A percentile compares a stretch with the other conserved stretches of the same genome.
phyloP scores from a whole-genome alignment of 1,140 invertebrate species.

The Coelopa frigida region DNA sequence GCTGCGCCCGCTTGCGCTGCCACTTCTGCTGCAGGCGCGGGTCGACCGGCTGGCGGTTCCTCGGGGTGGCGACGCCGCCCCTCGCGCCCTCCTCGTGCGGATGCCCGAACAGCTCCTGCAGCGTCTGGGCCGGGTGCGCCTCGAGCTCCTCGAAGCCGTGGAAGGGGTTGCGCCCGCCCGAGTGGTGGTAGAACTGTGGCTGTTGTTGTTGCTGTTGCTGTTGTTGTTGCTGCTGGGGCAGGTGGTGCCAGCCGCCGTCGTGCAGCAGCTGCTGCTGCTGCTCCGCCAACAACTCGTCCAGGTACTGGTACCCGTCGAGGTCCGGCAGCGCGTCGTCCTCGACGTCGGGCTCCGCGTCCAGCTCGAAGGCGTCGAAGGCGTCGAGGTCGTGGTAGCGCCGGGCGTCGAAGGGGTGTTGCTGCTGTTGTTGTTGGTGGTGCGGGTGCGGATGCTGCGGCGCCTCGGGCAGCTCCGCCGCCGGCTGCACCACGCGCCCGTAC shows the following conservation, averaged over 20 bases:
- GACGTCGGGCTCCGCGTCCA: constrained; percentile 21
- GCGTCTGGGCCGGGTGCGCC: constrained; percentile 19
- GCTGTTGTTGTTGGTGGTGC: too few relatives aligned
- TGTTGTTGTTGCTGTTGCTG: constrained; percentile 8
- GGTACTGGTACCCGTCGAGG: constrained; percentile 37
- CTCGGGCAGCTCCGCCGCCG: constrained; percentile 24
- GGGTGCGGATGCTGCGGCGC: constrained; percentile 3
- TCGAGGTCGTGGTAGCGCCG: constrained; percentile 33
- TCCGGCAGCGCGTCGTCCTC: constrained; percentile 34
- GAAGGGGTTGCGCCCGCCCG: too few relatives aligned
- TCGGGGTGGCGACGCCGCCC: constrained; percentile 11
- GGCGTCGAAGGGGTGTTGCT: constrained; percentile 14
- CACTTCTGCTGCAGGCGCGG: constrained; percentile 36
- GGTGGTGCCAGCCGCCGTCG: constrained; percentile 18
- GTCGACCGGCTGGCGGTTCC: constrained; percentile 8
- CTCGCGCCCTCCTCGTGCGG: neutral
- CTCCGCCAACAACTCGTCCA: constrained; percentile 18
- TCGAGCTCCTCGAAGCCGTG: constrained; percentile 27
- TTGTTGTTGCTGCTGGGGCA: constrained; percentile 2
- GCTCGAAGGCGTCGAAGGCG: constrained; percentile 35
- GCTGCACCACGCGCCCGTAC: constrained; percentile 34
- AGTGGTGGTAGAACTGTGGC: constrained; percentile 2
- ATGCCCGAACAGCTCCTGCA: constrained; percentile 33
- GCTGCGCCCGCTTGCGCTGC: constrained; percentile 28
- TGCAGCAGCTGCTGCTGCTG: constrained; percentile 9